Conservation (phyloP, 2,888 invertebrate species). For the Malacosoma neustria region DNA sequence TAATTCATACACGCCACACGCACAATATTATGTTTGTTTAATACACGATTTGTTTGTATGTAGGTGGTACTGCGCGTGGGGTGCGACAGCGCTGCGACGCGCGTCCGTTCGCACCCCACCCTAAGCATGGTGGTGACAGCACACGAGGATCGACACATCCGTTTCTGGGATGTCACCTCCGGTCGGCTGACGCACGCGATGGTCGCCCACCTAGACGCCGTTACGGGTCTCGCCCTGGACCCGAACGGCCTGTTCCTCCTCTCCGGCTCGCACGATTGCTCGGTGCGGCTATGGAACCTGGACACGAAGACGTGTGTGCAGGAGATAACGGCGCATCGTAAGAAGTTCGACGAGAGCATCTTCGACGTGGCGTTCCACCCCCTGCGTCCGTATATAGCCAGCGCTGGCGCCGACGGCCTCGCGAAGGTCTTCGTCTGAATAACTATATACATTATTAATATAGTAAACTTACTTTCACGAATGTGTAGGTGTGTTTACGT, state of each 20-base stretch:
- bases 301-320: slow-evolving; percentile 99
- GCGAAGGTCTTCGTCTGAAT: slow-evolving; percentile 97
- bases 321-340: slow-evolving; percentile 99
- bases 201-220: slow-evolving; percentile 99
- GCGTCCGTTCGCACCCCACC: slow-evolving; percentile 96
- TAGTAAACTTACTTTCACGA: no score
- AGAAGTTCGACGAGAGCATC: slow-evolving; percentile 99
- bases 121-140: slow-evolving; percentile 96
- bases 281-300: slow-evolving; percentile 98
- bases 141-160: slow-evolving; percentile 98
- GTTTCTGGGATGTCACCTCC: slow-evolving; percentile 97
- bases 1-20: no score
- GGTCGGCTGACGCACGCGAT: slow-evolving; percentile 97
- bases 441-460: slow-evolving; percentile 12
- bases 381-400: slow-evolving; percentile 97
- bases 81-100: slow-evolving; percentile 82
- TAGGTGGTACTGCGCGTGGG: slow-evolving; percentile 68
- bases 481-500: no score
- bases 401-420: slow-evolving; percentile 98
- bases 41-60: no score
- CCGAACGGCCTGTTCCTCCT: slow-evolving; percentile 98
- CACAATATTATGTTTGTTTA: no score
- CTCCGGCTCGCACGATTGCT: slow-evolving; percentile 99
- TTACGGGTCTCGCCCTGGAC: slow-evolving; percentile 98
- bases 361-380: slow-evolving; percentile 99